Evolutionary conservation across 2,113 vertebrate species (phyloP).

Genomic region (Oostethus manadensis): DNA sequence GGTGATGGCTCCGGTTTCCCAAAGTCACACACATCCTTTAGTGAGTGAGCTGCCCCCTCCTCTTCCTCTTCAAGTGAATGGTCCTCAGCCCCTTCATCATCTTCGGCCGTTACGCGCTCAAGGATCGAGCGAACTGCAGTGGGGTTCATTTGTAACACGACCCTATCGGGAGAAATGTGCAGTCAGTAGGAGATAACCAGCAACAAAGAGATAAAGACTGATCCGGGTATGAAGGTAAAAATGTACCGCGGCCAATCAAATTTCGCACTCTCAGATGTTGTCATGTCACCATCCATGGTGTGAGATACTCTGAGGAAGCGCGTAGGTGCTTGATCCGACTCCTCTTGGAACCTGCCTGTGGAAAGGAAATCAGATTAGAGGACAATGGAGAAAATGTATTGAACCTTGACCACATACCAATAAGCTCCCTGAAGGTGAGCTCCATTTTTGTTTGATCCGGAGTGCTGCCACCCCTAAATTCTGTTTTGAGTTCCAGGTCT

Average conservation of each 20-base stretch:
- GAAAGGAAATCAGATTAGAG: background rate
- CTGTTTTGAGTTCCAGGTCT: slow-evolving; percentile 87
- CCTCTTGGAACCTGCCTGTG: slow-evolving; percentile 86
- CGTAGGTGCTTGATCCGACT: slow-evolving; percentile 65
- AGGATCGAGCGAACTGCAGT: slow-evolving; percentile 92
- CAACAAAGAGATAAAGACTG: background rate
- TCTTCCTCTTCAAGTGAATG: slow-evolving; percentile 89
- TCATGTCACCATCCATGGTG: slow-evolving; percentile 82
- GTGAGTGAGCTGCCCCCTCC: slow-evolving; percentile 88
- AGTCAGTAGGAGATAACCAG: background rate
- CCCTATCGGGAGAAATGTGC: slow-evolving; percentile 61
- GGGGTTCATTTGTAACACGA: slow-evolving; percentile 92
- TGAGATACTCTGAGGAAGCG: slow-evolving; percentile 86
- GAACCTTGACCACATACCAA: slow-evolving; percentile 68
- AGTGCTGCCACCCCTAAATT: slow-evolving; percentile 82
- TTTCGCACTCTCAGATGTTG: slow-evolving; percentile 82
- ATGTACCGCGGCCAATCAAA: slow-evolving; percentile 94
- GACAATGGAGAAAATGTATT: background rate
- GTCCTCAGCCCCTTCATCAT: slow-evolving; percentile 84
- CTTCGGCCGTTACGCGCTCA: slow-evolving; percentile 85
- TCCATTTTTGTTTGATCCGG: slow-evolving; percentile 91
- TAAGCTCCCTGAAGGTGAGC: slow-evolving; percentile 87
- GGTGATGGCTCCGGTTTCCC: slow-evolving; percentile 91
- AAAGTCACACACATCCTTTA: slow-evolving; percentile 95
- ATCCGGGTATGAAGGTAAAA: background rate